Percentiles rank a stretch among this genome's conserved stretches.
These are phyloP conservation scores for Autographa gamma DNA, from an alignment of 2,888 invertebrate genomes.

Conservation along the genomic window DNA sequence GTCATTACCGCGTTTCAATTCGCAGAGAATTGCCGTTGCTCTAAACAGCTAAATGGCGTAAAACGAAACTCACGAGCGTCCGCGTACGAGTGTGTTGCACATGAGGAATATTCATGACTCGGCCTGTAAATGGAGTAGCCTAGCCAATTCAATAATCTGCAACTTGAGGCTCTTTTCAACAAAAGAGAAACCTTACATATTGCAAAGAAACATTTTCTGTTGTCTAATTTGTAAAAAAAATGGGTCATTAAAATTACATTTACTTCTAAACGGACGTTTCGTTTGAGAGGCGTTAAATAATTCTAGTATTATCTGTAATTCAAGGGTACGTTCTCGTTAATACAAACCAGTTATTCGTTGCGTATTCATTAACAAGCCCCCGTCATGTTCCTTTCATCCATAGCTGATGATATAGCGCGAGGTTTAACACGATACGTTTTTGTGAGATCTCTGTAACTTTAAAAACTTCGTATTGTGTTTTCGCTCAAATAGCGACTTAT, in stretches of 20 bases:
- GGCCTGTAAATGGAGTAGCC: slow-evolving; percentile 71
- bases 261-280: not conserved
- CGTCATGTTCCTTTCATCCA: slow-evolving; percentile 7
- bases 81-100: slow-evolving; percentile 71
- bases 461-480: not conserved
- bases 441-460: not conserved
- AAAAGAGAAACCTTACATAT: slow-evolving; percentile 47
- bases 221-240: slow-evolving; percentile 29
- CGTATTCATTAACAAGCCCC: not conserved
- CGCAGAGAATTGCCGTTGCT: slow-evolving; percentile 74
- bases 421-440: not conserved
- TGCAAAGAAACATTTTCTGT: slow-evolving; percentile 27
- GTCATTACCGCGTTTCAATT: slow-evolving; percentile 85
- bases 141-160: slow-evolving; percentile 63
- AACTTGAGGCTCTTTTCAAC: slow-evolving; percentile 58
- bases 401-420: not conserved
- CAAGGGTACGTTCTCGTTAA: not conserved
- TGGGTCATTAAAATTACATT: not conserved
- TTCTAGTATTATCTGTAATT: slow-evolving; percentile 8
- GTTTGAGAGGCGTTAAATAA: not conserved
- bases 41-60: slow-evolving; percentile 81
- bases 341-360: slow-evolving; percentile 5
- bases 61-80: slow-evolving; percentile 74
- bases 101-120: slow-evolving; percentile 80
- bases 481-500: not conserved